A percentile compares a stretch with the other conserved stretches of the same genome.
phyloP scores from a whole-genome alignment of 2,888 invertebrate species.

The Mythimna ferrago region DNA sequence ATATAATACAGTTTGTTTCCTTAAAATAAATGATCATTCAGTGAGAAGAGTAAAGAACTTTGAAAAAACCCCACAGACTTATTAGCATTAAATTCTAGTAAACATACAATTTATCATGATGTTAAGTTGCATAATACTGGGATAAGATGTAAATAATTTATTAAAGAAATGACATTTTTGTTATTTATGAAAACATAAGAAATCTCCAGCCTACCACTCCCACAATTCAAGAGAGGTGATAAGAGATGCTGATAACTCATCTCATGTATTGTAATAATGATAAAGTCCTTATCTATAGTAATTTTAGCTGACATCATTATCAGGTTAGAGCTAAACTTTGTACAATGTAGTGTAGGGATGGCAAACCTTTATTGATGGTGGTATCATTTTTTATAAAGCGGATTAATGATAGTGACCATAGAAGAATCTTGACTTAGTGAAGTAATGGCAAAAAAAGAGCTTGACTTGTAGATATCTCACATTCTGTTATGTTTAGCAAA shows the following conservation, averaged over 20 bases:
- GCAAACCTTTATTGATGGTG: conserved; percentile 1
- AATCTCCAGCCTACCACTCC: conserved; percentile 7
- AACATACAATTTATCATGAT: background rate
- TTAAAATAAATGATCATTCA: background rate
- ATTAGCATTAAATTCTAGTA: background rate
- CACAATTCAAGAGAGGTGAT: conserved; percentile 30
- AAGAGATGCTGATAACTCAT: conserved; percentile 42
- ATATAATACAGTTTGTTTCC: no score
- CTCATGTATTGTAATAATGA: conserved; percentile 43
- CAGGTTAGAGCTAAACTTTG: conserved; percentile 32
- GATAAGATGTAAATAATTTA: background rate
- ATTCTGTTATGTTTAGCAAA: background rate
- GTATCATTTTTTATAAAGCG: background rate
- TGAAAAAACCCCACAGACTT: no score
- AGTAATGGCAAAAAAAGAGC: no score
- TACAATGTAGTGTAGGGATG: conserved; percentile 13
- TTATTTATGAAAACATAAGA: conserved; percentile 2
- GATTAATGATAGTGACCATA: background rate
- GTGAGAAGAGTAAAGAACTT: no score
- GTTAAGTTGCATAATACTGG: background rate
- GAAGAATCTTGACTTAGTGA: no score
- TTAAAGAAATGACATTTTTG: background rate
- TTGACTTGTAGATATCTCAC: background rate
- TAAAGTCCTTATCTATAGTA: conserved; percentile 52
- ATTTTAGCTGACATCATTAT: conserved; percentile 36